These are phyloP conservation scores for Heliconius hortense DNA, from an alignment of 2,888 invertebrate genomes.

Conservation along the genomic window DNA sequence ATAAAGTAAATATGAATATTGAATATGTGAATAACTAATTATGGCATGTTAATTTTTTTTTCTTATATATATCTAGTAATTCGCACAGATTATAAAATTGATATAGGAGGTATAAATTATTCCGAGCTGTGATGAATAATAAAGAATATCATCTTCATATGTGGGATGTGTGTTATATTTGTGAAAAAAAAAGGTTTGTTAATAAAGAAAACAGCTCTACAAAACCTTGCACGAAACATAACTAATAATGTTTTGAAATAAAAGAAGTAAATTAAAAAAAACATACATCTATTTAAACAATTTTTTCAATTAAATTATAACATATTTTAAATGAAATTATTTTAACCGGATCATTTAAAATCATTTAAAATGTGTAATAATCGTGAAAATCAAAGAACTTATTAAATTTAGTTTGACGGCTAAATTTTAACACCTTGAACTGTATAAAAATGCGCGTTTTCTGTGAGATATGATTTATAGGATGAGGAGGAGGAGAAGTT, in stretches of 20 bases:
- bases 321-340: too few relatives aligned
- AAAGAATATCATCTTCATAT: not conserved
- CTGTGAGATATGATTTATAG: conserved; percentile 14
- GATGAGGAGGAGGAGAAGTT: too few relatives aligned
- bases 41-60: not conserved
- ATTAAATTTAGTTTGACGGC: too few relatives aligned
- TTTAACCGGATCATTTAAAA: too few relatives aligned
- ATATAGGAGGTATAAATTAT: not conserved
- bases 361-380: too few relatives aligned
- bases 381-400: too few relatives aligned
- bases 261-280: too few relatives aligned
- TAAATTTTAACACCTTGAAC: conserved; percentile 25
- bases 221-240: not conserved
- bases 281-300: too few relatives aligned
- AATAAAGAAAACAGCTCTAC: not conserved
- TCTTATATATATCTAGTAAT: not conserved
- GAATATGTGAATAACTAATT: conserved; percentile 19
- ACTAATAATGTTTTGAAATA: too few relatives aligned
- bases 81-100: not conserved
- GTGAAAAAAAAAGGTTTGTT: not conserved
- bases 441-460: conserved; percentile 13
- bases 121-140: not conserved
- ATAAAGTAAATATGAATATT: conserved; percentile 37
- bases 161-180: too few relatives aligned
- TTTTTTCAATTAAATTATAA: not conserved